A percentile compares a stretch with the other conserved stretches of the same genome.
phyloP scores from a whole-genome alignment of 92 coral and sea anemone species.

The Epizoanthus ramosus region DNA sequence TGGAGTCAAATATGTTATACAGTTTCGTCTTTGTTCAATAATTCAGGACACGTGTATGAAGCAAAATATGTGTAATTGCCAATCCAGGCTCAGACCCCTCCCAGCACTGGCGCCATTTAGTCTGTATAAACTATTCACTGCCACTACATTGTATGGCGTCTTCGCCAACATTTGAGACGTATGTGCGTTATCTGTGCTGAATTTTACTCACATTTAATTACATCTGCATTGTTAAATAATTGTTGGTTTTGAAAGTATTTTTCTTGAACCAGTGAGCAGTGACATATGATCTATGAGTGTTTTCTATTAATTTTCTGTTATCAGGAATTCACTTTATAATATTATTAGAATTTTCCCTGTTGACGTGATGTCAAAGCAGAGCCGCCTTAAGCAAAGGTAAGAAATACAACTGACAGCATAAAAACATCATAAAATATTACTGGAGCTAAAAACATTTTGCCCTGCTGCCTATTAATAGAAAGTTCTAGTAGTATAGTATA shows the following conservation, averaged over 20 bases:
- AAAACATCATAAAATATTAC: no score
- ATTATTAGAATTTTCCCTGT: no score
- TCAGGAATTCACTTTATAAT: no score
- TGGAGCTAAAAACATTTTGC: no score
- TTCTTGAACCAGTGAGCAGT: background rate
- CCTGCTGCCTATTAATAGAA: no score
- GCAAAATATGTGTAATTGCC: background rate
- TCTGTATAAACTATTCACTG: background rate
- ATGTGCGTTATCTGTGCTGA: background rate
- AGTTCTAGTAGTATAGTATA: no score
- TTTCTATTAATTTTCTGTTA: no score
- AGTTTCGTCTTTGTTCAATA: background rate
- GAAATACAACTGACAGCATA: no score
- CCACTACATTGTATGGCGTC: background rate
- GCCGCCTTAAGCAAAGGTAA: no score
- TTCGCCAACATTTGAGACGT: background rate
- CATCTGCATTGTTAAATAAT: background rate
- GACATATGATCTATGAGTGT: no score
- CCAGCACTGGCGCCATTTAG: conserved; percentile 9
- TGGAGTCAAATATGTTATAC: no score
- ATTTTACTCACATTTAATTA: background rate
- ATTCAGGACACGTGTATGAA: conserved; percentile 23
- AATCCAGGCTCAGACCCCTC: background rate
- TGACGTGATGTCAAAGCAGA: no score
- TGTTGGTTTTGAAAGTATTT: background rate